Evolutionary conservation across 1,140 invertebrate species (phyloP).

Genomic region (Nylanderia fulva): DNA sequence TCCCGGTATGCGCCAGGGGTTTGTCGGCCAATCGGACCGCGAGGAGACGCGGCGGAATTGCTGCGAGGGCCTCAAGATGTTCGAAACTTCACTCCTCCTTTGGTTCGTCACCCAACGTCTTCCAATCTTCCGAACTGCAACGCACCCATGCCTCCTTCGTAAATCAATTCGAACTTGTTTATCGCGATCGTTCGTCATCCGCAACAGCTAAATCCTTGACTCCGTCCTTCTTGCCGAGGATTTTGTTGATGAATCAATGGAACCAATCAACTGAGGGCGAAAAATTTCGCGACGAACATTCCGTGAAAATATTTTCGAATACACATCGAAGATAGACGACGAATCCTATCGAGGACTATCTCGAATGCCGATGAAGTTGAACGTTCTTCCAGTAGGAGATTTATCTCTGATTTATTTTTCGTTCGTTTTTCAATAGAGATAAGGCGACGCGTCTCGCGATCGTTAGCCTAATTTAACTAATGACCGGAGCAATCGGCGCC

Average conservation of each 20-base stretch:
- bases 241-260: slow-evolving; percentile 52
- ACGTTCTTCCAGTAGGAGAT: slow-evolving; percentile 49
- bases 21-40: slow-evolving; percentile 59
- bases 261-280: neutral
- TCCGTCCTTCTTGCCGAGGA: slow-evolving; percentile 52
- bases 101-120: slow-evolving; percentile 57
- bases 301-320: slow-evolving; percentile 18
- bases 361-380: slow-evolving; percentile 37
- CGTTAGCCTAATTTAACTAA: slow-evolving; percentile 62
- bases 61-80: slow-evolving; percentile 49
- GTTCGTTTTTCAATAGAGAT: slow-evolving; percentile 56
- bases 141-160: slow-evolving; percentile 51
- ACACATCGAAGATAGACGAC: slow-evolving; percentile 34
- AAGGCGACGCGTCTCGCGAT: slow-evolving; percentile 29
- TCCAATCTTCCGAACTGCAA: neutral
- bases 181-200: slow-evolving; percentile 70
- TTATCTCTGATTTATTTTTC: slow-evolving; percentile 59
- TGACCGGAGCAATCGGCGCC: slow-evolving; percentile 40
- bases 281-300: neutral
- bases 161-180: slow-evolving; percentile 72
- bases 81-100: slow-evolving; percentile 59
- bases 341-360: neutral
- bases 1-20: slow-evolving; percentile 8
- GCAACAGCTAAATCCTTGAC: slow-evolving; percentile 57
- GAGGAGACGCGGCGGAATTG: neutral